phyloP scores from a whole-genome alignment of 92 coral and sea anemone species.

The Bergia sp. region DNA sequence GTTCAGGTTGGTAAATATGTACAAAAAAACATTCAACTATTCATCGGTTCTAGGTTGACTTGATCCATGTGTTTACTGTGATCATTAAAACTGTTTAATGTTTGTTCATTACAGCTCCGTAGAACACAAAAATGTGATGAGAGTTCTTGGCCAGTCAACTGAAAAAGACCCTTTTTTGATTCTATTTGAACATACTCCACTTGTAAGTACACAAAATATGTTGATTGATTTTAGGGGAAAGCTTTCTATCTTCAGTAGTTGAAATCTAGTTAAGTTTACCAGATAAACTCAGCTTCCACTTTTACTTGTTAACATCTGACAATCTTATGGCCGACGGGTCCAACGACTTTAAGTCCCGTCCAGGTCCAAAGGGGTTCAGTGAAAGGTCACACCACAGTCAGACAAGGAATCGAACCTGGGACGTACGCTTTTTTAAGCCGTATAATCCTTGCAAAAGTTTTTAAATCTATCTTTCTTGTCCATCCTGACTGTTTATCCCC shows the following conservation, averaged over 20 bases:
- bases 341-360: neutral
- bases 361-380: neutral
- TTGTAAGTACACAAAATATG: slow-evolving; percentile 58
- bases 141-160: slow-evolving; percentile 69
- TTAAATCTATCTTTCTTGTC: neutral
- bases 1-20: slow-evolving; percentile 54
- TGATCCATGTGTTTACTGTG: neutral
- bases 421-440: neutral
- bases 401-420: neutral
- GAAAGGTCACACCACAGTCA: neutral
- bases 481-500: neutral
- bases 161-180: slow-evolving; percentile 74
- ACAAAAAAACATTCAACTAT: neutral
- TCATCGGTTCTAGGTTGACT: neutral
- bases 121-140: slow-evolving; percentile 69
- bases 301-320: neutral
- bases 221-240: neutral
- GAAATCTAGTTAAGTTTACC: neutral
- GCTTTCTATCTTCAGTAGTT: neutral
- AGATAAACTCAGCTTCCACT: neutral
- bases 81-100: neutral
- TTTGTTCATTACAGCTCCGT: slow-evolving; percentile 52
- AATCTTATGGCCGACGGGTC: neutral
- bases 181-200: slow-evolving; percentile 66
- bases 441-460: neutral